phyloP scores from a whole-genome alignment of 2,797 vertebrate species.

The Petrocephalus sullivani region DNA sequence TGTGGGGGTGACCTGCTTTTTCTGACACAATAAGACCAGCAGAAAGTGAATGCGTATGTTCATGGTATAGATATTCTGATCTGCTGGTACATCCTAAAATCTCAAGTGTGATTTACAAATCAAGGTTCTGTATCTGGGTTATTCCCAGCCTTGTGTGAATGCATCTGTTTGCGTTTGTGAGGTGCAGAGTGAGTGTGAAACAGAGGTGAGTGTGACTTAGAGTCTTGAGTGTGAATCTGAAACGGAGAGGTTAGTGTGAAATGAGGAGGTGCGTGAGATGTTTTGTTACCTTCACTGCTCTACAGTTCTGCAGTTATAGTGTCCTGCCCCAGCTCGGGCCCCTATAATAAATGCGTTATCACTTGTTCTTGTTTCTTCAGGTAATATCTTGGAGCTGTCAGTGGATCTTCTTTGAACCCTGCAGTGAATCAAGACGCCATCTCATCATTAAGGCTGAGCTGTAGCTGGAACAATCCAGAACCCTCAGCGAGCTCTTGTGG shows the following conservation, averaged over 20 bases:
- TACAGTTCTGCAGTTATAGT: neutral
- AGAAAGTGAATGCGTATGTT: conserved; percentile 30
- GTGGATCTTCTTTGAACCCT: neutral
- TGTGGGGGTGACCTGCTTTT: conserved; percentile 58
- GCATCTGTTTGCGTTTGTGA: no score
- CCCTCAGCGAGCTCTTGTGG: neutral
- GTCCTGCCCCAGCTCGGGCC: neutral
- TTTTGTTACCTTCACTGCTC: neutral
- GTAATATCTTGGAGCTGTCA: neutral
- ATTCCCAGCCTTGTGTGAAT: neutral
- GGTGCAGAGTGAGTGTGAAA: no score
- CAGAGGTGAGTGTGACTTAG: no score
- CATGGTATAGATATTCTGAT: neutral
- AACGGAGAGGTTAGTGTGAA: no score
- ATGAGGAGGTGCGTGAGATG: no score
- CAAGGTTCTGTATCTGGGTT: neutral
- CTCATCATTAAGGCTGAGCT: neutral
- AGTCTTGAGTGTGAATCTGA: no score
- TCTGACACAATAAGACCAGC: conserved; percentile 66
- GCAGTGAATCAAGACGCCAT: neutral
- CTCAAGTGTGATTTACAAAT: neutral
- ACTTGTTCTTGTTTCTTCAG: neutral
- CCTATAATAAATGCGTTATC: neutral
- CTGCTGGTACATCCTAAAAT: neutral
- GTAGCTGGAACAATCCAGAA: neutral